phyloP scores from a whole-genome alignment of 2,888 invertebrate genomes.

The Brachyptera risi region DNA sequence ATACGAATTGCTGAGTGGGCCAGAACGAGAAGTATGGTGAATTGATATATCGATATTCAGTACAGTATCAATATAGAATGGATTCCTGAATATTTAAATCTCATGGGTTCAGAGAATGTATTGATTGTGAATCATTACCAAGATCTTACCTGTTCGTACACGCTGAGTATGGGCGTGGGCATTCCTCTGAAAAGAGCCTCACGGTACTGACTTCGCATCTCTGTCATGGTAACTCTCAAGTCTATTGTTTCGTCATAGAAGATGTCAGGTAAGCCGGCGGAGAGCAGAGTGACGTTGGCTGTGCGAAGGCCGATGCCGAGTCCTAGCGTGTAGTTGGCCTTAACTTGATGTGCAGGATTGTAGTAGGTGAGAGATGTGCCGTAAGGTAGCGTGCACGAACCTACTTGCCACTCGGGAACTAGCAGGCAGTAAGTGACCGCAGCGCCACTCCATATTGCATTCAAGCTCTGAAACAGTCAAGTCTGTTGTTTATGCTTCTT shows the following conservation, averaged over 20 bases:
- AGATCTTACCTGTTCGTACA: constrained; percentile 13
- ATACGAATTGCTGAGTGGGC: no score
- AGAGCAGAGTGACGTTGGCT: constrained; percentile 23
- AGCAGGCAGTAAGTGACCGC: constrained; percentile 22
- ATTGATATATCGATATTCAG: no score
- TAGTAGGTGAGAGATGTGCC: constrained; percentile 19
- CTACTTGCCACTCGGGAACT: constrained; percentile 28
- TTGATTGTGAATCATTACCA: no score
- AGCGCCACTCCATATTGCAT: constrained; percentile 13
- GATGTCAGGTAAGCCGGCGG: background rate
- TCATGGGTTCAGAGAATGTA: no score
- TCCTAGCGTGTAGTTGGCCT: constrained; percentile 6
- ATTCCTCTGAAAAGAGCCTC: constrained; percentile 4
- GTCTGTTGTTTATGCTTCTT: no score
- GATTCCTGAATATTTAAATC: no score
- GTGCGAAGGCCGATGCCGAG: constrained; percentile 24
- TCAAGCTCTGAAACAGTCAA: constrained; percentile 22
- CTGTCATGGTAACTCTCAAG: background rate
- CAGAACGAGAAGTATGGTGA: no score
- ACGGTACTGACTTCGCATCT: constrained; percentile 1
- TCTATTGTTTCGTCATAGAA: constrained; percentile 13
- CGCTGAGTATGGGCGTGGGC: background rate
- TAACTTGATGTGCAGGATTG: background rate
- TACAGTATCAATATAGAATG: no score
- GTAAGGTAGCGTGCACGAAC: background rate